phyloP scores from a whole-genome alignment of 1,140 invertebrate genomes.

The Diorhabda carinulata region DNA sequence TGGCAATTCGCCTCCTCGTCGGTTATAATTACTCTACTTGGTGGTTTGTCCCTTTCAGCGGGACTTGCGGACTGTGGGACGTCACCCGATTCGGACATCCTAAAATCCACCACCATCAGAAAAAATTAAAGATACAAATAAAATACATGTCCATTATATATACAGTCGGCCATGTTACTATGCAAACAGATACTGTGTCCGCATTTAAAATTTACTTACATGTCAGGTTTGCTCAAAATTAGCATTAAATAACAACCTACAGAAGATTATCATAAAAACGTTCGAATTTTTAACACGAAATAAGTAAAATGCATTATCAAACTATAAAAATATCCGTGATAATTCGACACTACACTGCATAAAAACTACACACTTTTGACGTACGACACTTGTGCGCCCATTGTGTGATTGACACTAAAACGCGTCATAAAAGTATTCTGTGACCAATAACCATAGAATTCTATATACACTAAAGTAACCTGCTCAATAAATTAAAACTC shows the following conservation, averaged over 20 bases:
- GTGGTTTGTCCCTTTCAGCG: conserved; percentile 34
- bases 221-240: background rate
- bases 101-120: conserved; percentile 22
- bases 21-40: conserved; percentile 35
- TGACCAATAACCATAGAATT: too few species aligned
- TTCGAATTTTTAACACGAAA: conserved; percentile 1
- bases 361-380: background rate
- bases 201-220: conserved; percentile 1
- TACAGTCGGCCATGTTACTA: background rate
- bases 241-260: background rate
- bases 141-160: background rate
- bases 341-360: background rate
- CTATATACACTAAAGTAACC: too few species aligned
- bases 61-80: conserved; percentile 34
- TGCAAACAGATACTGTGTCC: background rate
- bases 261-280: background rate
- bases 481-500: too few species aligned
- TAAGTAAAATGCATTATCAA: background rate
- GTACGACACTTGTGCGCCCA: background rate
- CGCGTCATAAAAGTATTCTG: too few species aligned
- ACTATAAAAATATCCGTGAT: background rate
- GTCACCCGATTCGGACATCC: conserved; percentile 39
- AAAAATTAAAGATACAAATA: background rate
- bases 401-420: too few species aligned
- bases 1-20: conserved; percentile 39